A percentile compares a stretch with the other conserved stretches of the same genome.
Evolutionary conservation across 2,797 vertebrate species (phyloP).

Genomic region (Tapera naevia): DNA sequence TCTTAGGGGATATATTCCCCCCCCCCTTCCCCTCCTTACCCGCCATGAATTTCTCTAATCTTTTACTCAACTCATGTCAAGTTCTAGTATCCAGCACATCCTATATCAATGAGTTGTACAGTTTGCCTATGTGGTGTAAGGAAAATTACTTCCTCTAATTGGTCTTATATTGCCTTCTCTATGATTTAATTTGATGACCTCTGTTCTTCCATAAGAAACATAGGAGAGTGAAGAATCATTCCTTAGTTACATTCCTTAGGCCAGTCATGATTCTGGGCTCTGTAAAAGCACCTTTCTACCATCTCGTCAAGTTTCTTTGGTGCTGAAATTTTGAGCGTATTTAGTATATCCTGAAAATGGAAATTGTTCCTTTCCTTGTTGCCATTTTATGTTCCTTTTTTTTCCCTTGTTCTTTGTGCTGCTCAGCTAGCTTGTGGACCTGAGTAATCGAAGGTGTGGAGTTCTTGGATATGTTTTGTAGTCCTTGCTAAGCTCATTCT

Average conservation of each 20-base stretch:
- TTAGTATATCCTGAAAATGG: neutral
- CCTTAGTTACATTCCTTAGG: neutral
- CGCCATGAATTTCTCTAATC: neutral
- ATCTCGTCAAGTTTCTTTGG: fast-evolving
- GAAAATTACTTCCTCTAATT: neutral
- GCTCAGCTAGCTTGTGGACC: neutral
- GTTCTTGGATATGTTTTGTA: neutral
- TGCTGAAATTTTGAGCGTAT: neutral
- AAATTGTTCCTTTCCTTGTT: neutral
- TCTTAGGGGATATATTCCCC: neutral
- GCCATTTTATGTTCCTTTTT: neutral
- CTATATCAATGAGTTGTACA: neutral
- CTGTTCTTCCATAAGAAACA: neutral
- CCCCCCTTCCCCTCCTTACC: too few species aligned
- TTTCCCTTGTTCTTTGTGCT: neutral
- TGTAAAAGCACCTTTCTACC: neutral
- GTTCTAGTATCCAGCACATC: neutral
- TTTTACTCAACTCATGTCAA: neutral
- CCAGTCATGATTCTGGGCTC: neutral
- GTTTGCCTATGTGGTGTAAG: neutral
- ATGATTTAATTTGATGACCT: neutral
- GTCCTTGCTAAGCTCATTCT: neutral
- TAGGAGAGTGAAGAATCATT: neutral
- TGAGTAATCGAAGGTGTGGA: neutral
- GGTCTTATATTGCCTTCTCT: neutral